phyloP scores from a whole-genome alignment of 2,113 vertebrate species.

The Hemichromis elongatus region DNA sequence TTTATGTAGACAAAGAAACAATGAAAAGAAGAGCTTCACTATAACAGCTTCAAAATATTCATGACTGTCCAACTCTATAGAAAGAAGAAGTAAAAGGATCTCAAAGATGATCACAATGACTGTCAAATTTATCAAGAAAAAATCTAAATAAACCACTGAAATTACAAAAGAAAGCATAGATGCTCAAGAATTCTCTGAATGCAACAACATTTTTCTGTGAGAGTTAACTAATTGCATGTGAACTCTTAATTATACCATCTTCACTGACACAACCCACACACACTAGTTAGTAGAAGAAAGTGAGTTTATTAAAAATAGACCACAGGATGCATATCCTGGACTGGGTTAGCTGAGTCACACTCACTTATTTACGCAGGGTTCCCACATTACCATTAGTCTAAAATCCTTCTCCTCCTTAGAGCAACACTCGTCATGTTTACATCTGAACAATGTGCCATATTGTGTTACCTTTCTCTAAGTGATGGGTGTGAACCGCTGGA shows the following conservation, averaged over 20 bases:
- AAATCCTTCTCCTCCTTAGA: constrained; percentile 31
- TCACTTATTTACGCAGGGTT: neutral
- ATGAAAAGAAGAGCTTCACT: neutral
- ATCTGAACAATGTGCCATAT: constrained; percentile 25
- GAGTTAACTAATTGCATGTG: neutral
- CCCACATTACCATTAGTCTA: neutral
- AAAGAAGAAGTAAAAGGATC: neutral
- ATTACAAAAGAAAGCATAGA: neutral
- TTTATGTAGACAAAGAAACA: neutral
- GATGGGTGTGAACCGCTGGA: neutral
- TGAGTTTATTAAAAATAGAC: neutral
- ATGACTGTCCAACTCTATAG: neutral
- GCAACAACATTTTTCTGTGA: too few species aligned
- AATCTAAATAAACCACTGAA: neutral
- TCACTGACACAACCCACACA: neutral
- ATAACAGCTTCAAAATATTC: neutral
- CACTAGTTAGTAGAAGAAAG: neutral
- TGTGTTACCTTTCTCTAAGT: neutral
- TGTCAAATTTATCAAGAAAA: neutral
- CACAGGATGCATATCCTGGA: constrained; percentile 69
- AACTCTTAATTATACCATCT: too few species aligned
- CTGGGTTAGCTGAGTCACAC: constrained; percentile 30
- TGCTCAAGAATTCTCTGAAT: neutral
- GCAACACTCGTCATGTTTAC: constrained; percentile 37
- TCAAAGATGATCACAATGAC: neutral